Base-by-base conservation (phyloP, 1,140 invertebrate genomes). In the Penaeus indicus region DNA sequence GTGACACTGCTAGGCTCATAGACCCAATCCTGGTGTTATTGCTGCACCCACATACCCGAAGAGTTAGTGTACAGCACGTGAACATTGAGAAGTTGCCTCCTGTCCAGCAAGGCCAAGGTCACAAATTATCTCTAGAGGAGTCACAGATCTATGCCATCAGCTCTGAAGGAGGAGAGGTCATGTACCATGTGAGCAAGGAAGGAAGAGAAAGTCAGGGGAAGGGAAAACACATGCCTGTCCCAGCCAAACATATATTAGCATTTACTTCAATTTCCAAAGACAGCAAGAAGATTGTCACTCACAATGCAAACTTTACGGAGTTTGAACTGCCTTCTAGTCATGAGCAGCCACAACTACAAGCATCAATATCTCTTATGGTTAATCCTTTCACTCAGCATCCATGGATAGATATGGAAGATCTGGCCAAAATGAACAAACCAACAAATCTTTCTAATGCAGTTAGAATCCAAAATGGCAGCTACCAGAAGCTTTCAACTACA, bases 121-220 rank as follows among this genome's bases (percentile, higher is more conserved):
- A 85, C 90, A 72, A 91, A 81, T 90, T 82, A 47, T 89, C 92
- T 21, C 90, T 92, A 80, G 81, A 91, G 16, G 92, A 94, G 93
- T 94, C 95, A 0, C 96, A 96, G 92, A 96, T 97, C 18, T 97
- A 96, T 92, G 97, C 97, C 3, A 97, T 97, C 63, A 97, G 96
- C 91, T 97, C 95, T 75, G 96, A 96, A 38, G 96, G 97, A 91
- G 97, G 97, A 1, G 97, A 97, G 91, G 95, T 97, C 1, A 96
- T 96, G 90, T 97, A 97, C 92, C 97, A 97, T 92, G 95, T 97
- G 38, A 95, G 94, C 22, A 93, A 92, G 89, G 91, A 92, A 25
- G 91, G 77, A n/a, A 80, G 87, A 69, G 85, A 86, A 10, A 63
- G 87, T 60, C 83, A 78, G 19, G 19, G 63, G 11, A 62, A 80